A percentile compares a stretch with the other conserved stretches of the same genome.
These are phyloP conservation scores for Orussus abietinus DNA, from an alignment of 1,140 invertebrate species.

Conservation along the genomic window DNA sequence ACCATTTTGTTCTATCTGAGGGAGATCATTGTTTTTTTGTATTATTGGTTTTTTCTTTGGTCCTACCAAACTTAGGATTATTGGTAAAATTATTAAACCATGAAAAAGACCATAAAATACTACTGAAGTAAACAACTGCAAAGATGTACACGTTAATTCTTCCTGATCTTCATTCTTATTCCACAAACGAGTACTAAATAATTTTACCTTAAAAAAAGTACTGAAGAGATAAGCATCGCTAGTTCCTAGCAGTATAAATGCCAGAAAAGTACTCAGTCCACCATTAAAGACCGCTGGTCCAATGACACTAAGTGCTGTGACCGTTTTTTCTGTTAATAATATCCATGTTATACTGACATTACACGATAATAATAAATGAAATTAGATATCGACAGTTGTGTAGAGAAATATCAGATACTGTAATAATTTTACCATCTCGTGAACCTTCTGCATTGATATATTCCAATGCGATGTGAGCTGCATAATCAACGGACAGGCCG, in stretches of 20 bases:
- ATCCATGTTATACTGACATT: not conserved
- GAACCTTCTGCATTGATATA: slow-evolving; percentile 52
- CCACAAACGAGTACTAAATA: too few species aligned
- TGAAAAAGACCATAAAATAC: slow-evolving; percentile 60
- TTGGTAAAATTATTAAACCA: slow-evolving; percentile 57
- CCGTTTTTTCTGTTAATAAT: slow-evolving; percentile 40
- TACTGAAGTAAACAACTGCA: slow-evolving; percentile 55
- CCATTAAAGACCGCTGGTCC: slow-evolving; percentile 56
- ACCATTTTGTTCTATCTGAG: slow-evolving; percentile 28
- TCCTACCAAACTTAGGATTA: slow-evolving; percentile 56
- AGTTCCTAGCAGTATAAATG: slow-evolving; percentile 51
- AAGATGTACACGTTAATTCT: slow-evolving; percentile 14
- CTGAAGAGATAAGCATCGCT: slow-evolving; percentile 53
- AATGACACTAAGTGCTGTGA: slow-evolving; percentile 45
- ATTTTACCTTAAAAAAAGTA: slow-evolving; percentile 53
- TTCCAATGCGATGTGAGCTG: slow-evolving; percentile 57
- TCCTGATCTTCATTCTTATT: too few species aligned
- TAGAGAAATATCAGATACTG: too few species aligned
- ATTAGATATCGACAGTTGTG: too few species aligned
- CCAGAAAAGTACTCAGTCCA: slow-evolving; percentile 54
- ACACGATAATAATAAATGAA: not conserved
- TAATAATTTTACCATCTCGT: slow-evolving; percentile 39
- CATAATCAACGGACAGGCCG: slow-evolving; percentile 59
- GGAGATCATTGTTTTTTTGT: slow-evolving; percentile 24
- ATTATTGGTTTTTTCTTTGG: slow-evolving; percentile 36